A percentile compares a stretch with the other conserved stretches of the same genome.
phyloP scores from a whole-genome alignment of 1,140 invertebrate species.

The Macrosteles quadrilineatus region DNA sequence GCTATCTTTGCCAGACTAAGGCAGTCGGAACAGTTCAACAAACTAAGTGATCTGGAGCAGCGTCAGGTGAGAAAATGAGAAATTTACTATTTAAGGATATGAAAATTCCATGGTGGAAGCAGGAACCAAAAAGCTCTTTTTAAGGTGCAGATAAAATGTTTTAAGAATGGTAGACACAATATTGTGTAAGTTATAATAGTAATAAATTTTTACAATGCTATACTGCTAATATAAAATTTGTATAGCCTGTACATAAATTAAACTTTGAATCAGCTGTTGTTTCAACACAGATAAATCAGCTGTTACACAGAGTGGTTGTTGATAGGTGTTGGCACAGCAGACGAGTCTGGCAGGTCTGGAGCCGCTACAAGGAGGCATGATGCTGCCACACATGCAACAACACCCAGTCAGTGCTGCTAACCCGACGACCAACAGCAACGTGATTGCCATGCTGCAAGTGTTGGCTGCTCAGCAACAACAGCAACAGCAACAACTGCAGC shows the following conservation, averaged over 20 bases:
- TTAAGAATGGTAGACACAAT: too few species aligned
- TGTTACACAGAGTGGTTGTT: too few species aligned
- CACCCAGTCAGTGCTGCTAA: constrained; percentile 39
- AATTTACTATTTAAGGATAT: constrained; percentile 22
- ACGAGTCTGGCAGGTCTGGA: constrained; percentile 39
- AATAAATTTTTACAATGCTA: too few species aligned
- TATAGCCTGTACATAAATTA: too few species aligned
- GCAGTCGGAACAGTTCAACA: constrained; percentile 64
- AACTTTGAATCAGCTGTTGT: too few species aligned
- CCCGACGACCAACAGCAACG: constrained; percentile 44
- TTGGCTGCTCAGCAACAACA: constrained; percentile 29
- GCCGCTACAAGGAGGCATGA: constrained; percentile 26
- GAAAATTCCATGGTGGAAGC: background rate
- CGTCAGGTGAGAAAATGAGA: constrained; percentile 50
- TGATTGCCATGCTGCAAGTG: constrained; percentile 24
- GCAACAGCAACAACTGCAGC: constrained; percentile 34
- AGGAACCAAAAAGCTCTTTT: too few species aligned
- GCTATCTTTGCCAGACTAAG: constrained; percentile 60
- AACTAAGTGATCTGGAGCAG: constrained; percentile 60
- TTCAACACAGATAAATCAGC: too few species aligned
- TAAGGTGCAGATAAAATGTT: too few species aligned
- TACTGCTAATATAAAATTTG: too few species aligned
- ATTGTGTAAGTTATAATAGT: too few species aligned
- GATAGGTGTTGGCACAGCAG: constrained; percentile 32
- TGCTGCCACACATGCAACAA: constrained; percentile 38